These are phyloP conservation scores for Taurulus bubalis DNA, from an alignment of 2,113 vertebrate species.

Conservation along the genomic window DNA sequence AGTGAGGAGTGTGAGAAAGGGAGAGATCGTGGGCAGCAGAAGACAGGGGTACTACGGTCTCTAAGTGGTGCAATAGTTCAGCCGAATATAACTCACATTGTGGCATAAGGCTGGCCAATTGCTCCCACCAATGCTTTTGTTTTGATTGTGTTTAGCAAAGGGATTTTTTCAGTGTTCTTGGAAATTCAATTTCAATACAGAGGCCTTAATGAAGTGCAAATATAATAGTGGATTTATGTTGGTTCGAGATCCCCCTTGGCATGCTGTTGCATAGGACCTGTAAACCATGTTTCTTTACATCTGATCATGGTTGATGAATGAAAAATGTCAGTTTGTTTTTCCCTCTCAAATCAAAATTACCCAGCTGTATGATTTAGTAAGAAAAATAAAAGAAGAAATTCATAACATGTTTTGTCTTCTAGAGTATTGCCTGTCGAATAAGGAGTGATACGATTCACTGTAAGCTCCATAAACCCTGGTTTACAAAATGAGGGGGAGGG, in stretches of 20 bases:
- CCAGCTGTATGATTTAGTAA: background rate
- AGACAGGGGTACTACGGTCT: constrained; percentile 24
- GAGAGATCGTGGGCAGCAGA: constrained; percentile 25
- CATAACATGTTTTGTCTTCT: background rate
- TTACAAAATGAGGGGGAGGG: background rate
- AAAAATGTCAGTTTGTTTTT: background rate
- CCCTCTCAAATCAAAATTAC: background rate
- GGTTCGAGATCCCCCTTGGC: background rate
- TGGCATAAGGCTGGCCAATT: constrained; percentile 15
- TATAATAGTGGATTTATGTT: background rate
- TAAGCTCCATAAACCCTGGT: background rate
- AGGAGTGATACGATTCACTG: background rate
- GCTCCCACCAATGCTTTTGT: constrained; percentile 9
- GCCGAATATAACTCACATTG: background rate
- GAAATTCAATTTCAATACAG: background rate
- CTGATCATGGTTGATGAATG: background rate
- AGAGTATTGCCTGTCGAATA: background rate
- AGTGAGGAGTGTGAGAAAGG: background rate
- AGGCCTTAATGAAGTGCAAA: background rate
- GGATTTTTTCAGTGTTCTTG: background rate
- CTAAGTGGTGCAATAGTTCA: constrained; percentile 40
- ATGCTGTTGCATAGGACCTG: background rate
- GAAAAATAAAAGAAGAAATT: background rate
- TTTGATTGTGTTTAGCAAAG: background rate
- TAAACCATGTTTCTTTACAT: background rate